Evolutionary conservation across 2,888 invertebrate genomes (phyloP).

Genomic region (Cremastinae sp.): DNA sequence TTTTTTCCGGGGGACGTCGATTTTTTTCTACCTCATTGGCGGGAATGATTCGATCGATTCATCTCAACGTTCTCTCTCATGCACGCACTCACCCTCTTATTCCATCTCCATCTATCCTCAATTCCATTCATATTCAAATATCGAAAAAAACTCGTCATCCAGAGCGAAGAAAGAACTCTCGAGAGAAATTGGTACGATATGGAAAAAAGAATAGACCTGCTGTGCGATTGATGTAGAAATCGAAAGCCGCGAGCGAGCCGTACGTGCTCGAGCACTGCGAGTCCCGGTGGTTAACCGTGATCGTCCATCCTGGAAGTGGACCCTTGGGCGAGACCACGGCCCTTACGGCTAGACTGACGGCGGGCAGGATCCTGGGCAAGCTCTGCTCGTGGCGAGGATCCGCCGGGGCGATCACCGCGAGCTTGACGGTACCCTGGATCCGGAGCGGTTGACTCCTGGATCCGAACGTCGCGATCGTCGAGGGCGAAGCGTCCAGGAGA

Average conservation of each 20-base stretch:
- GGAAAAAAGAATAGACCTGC: constrained; percentile 82
- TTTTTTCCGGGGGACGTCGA: no score
- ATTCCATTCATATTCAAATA: neutral
- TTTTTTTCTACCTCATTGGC: no score
- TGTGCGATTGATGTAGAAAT: constrained; percentile 86
- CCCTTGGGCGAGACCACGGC: constrained; percentile 84
- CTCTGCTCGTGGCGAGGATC: constrained; percentile 85
- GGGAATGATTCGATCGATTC: no score
- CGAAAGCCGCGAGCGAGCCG: constrained; percentile 90
- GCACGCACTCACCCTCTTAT: no score
- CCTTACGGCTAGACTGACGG: constrained; percentile 86
- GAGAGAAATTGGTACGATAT: neutral
- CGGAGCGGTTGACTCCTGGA: constrained; percentile 30
- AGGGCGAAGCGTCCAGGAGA: neutral
- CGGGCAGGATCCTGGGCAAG: constrained; percentile 85
- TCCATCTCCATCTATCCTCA: neutral
- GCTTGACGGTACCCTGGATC: constrained; percentile 80
- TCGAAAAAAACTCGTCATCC: neutral
- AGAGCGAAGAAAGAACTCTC: no score
- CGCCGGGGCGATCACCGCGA: constrained; percentile 85
- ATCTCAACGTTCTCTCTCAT: no score
- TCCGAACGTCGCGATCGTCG: no score
- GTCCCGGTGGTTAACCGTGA: constrained; percentile 86
- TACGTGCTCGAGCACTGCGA: constrained; percentile 89
- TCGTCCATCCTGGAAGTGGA: constrained; percentile 85